Evolutionary conservation across 1,140 invertebrate genomes (phyloP), one percentile per base, ranked within the genome.

Genomic region (Drepana arcuata): DNA sequence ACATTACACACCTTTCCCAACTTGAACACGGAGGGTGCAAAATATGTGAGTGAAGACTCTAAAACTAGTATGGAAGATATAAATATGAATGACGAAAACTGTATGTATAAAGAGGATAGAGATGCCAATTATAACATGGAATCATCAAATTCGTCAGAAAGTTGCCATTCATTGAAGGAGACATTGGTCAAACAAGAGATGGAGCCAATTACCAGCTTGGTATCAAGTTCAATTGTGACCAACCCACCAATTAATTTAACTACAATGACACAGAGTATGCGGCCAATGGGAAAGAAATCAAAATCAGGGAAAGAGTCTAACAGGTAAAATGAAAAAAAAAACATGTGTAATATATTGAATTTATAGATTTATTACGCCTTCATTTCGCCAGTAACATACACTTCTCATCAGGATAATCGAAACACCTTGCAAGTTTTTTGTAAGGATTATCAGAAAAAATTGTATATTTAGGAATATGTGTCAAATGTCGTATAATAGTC

Each of bases 121-220:
- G 73, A 81, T 64, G 61, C 77, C 23, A 81, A 77, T 42, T 82
- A 65, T 48, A 82, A 78, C 48, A 82, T 82, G 73, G 78, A 82
- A 40, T 80, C 74, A 13, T 82, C 78, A 31, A 82, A 79, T 44
- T 82, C 78, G 25, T 82, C 78, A 16, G 78, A 82, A 41, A 80
- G 78, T 40, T 78, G 71, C 50, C 75, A 82, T 21, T 82, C 78
- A 14, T 66, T 78, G 63, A 82, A 78, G 35, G 78, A 80, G 37
- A 41, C 56, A 3, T 46, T 59, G n/a, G 36, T 67, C 4, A 82
- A 79, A 27, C 66, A 66, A 34, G 78, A 82, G 29, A 35, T 41
- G 14, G 78, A 82, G 5, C 35, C 56, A 12, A 43, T 48, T 4
- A 57, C 58, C 7, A 69, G 54, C 48, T 34, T 70, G 29, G 62